phyloP scores from a whole-genome alignment of 2,113 vertebrate genomes.

The Anarhynchus alexandrinus region DNA sequence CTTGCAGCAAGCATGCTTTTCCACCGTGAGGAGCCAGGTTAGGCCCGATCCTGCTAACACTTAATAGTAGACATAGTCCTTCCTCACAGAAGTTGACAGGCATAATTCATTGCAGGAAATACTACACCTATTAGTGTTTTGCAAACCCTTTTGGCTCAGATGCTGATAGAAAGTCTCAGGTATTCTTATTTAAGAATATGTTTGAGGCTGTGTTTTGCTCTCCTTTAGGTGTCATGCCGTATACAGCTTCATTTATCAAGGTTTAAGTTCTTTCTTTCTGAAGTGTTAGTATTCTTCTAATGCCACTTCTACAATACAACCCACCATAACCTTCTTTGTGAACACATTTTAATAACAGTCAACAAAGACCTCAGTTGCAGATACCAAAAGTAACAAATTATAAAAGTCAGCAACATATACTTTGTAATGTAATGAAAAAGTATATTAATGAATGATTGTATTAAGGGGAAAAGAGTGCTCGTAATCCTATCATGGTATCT shows the following conservation, averaged over 20 bases:
- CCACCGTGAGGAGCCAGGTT: background rate
- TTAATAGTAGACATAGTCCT: background rate
- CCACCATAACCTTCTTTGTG: background rate
- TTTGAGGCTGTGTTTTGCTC: background rate
- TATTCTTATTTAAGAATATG: background rate
- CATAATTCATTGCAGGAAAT: background rate
- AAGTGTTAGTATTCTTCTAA: background rate
- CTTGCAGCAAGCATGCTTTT: slow-evolving; percentile 11
- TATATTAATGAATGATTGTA: slow-evolving; percentile 38
- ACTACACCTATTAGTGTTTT: background rate
- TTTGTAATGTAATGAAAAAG: slow-evolving; percentile 31
- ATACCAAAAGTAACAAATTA: background rate
- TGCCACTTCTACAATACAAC: background rate
- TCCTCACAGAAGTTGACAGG: background rate
- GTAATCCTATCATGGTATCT: slow-evolving; percentile 6
- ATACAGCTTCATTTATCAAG: background rate
- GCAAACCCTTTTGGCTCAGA: background rate
- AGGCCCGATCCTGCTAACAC: background rate
- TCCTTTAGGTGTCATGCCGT: background rate
- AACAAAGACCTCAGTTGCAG: background rate
- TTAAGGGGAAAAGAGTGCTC: background rate
- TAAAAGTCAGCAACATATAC: background rate
- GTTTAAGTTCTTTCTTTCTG: background rate
- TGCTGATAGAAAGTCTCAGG: background rate
- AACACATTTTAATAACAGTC: background rate